Percentiles rank a stretch among this genome's conserved stretches.
These are phyloP conservation scores for Microctenopoma stevenorrisi DNA, from an alignment of 2,797 vertebrate genomes.

Conservation along the genomic window DNA sequence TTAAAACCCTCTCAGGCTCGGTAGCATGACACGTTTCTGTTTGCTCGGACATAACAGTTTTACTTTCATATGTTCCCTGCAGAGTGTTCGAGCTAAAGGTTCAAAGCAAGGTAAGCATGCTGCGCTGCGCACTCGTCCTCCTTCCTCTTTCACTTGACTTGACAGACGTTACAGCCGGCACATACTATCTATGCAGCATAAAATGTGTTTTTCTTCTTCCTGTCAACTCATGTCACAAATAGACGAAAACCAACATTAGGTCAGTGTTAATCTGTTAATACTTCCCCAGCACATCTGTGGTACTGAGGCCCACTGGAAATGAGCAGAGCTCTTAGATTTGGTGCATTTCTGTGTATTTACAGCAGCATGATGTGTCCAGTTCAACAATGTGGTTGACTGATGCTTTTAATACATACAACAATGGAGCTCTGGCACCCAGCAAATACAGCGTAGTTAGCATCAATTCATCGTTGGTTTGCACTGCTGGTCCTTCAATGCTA, in stretches of 20 bases:
- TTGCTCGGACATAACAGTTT: conserved; percentile 10
- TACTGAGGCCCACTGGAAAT: no score
- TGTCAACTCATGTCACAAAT: neutral
- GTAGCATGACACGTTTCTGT: conserved; percentile 25
- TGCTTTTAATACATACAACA: neutral
- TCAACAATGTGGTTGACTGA: neutral
- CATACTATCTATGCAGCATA: no score
- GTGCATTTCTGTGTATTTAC: neutral
- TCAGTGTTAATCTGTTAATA: neutral
- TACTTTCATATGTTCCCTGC: conserved; percentile 22
- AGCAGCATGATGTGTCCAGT: neutral
- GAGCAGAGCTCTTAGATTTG: neutral
- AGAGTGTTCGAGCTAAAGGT: conserved; percentile 81
- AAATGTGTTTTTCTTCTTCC: neutral
- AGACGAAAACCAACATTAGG: neutral
- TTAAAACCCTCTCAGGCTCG: neutral
- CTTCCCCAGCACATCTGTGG: neutral
- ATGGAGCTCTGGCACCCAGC: neutral
- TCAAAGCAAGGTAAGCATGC: conserved; percentile 73
- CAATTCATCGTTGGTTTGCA: neutral
- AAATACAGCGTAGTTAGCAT: neutral
- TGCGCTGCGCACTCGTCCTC: neutral
- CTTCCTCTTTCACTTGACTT: conserved; percentile 1
- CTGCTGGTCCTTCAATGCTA: neutral
- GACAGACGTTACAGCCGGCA: neutral